These are phyloP conservation scores for Sapajus apella DNA, from an alignment of 2,113 vertebrate species.

Conservation along the genomic window DNA sequence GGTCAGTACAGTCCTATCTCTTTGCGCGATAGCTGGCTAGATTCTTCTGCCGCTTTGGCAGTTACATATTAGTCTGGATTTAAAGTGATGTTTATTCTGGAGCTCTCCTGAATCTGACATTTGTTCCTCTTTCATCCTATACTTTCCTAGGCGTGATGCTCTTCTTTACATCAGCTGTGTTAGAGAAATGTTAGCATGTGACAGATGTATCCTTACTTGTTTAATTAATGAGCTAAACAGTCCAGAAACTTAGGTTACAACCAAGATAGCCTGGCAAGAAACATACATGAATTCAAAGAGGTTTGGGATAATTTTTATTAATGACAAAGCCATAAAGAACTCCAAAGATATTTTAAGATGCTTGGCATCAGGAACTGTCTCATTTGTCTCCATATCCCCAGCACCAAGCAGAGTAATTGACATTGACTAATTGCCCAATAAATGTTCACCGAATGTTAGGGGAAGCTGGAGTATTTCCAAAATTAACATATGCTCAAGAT, in stretches of 20 bases:
- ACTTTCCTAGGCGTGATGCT: background rate
- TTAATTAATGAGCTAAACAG: background rate
- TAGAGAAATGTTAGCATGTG: background rate
- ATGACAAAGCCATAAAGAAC: background rate
- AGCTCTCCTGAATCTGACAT: background rate
- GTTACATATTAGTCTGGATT: background rate
- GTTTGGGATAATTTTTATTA: conserved; percentile 18
- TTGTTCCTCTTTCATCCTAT: background rate
- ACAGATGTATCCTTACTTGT: background rate
- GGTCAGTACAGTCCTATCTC: background rate
- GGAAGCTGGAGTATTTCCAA: conserved; percentile 18
- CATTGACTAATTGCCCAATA: conserved; percentile 48
- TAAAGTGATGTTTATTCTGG: background rate
- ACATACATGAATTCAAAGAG: background rate
- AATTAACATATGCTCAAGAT: background rate
- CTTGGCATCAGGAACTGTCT: background rate
- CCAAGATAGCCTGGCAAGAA: background rate
- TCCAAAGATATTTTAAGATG: background rate
- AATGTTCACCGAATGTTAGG: conserved; percentile 40
- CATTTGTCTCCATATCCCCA: background rate
- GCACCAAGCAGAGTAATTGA: background rate
- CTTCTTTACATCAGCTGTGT: background rate
- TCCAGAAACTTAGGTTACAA: background rate
- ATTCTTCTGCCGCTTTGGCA: background rate
- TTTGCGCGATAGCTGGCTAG: background rate